Base-by-base conservation (phyloP, 2,113 vertebrate species). In the Actinemys pallida region DNA sequence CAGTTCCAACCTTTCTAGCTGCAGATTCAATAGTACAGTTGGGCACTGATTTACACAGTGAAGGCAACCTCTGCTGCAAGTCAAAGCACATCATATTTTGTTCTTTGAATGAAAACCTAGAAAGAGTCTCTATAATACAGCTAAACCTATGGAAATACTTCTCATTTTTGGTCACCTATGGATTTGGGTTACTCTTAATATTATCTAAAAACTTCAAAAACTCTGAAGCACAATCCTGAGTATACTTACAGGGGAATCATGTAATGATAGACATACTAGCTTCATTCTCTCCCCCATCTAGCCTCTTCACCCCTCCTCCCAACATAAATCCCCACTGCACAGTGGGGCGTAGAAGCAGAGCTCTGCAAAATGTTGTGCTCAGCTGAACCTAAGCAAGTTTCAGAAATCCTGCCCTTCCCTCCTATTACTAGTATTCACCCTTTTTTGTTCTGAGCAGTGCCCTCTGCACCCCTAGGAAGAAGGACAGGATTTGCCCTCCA, bases 351-450 rank as follows among this genome's bases (percentile, higher is more conserved):
- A n/a, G 31, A 8, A 69, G 83, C 89, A 84, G 39, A 86, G 65
- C 45, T 31, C 76, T 35, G 24, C 11, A 86, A 89, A 27, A 72
- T 54, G 20, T 78, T 56, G 35, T 50, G 39, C 78, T 87, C 39
- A 91, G 39, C 72, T 87, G 35, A 91, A 82, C 78, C 83, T 47
- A 39, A 75, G 96, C 90, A 92, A 83, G 89, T 59, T 96, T 90
- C 53, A 91, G 65, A 84, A 87, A 65, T 24, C 47, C 92, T 88
- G 81, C 90, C 20, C 83, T 52, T 90, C 81, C 81, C 78, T 89
- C 84, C 89, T 96, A 83, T 75, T 93, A 86, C 57, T 88, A 1
- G 4, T 89, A 95, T 86, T 50, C 53, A 93, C 45, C 52, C 35
- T 83, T 42, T 88, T 90, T 95, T 90, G 19, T 90, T 86, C 78